Base-by-base conservation (phyloP, 1,140 invertebrate species). In the Pseudomyrmex concolor region DNA sequence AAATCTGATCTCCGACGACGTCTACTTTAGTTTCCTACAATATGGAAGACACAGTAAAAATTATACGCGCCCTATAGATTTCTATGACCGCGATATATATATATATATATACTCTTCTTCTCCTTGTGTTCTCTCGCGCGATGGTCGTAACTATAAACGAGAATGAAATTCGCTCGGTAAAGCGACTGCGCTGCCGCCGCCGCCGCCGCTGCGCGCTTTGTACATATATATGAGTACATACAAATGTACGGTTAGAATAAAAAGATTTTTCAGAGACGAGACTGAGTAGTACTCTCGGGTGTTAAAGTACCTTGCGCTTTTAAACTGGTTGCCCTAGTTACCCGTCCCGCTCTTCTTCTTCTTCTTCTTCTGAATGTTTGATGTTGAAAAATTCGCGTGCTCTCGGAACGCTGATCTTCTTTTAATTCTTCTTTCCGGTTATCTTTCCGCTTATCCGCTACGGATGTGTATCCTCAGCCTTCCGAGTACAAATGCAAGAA, bases 211-310 rank as follows among this genome's bases (percentile, higher is more conserved):
- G 34, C 43, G 43, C 22, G 50, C 50, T 51, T 43, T 19, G 51
- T 73, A 62, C 17, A 72, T 64, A 64, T 81, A 43, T 57, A 57
- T 54, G 66, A 70, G 34, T 73, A 71, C 76, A 82, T 73, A 76
- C 70, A 74, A 81, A 82, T 57, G 83, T 82, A 70, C 48, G 43
- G 50, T 64, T 68, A n/a, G 55, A 85, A 82, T 70, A 76, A 86
- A 85, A 86, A 82, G 85, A 86, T 86, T 86, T 84, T 81, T 86
- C 83, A 74, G 76, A 70, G 85, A 73, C 60, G 83, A 74, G 62
- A 70, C 60, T 84, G 76, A 85, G 51, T 73, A 78, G 70, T 76
- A 71, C 84, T 83, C 68, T 51, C 59, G 54, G 43, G 66, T 83
- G 54, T 68, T 51, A 81, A 55, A 71, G 77, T 67, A 45, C 51